Percentiles rank a stretch among this genome's conserved stretches.
phyloP scores from a whole-genome alignment of 2,797 vertebrate genomes.

The Diglossa cyanea region DNA sequence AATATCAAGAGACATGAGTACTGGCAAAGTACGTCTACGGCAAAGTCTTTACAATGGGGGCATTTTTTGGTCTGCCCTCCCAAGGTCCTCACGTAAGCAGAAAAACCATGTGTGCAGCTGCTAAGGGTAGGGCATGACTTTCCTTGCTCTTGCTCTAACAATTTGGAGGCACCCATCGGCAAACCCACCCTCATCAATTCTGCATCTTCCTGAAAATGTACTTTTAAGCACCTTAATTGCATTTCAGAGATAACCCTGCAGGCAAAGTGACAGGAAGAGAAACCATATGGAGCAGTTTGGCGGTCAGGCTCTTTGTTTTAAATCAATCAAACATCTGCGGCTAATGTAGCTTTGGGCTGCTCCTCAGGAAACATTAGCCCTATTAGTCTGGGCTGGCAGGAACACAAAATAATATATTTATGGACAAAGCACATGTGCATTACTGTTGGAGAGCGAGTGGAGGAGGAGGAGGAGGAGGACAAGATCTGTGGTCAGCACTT shows the following conservation, averaged over 20 bases:
- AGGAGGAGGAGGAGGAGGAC: constrained; percentile 57
- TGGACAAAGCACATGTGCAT: constrained; percentile 79
- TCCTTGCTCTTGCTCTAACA: constrained; percentile 66
- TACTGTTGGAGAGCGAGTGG: constrained; percentile 60
- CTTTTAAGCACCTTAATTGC: constrained; percentile 97
- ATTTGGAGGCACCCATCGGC: constrained; percentile 78
- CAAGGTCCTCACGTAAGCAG: background rate
- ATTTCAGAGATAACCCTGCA: constrained; percentile 96
- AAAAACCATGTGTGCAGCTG: background rate
- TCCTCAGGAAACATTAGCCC: constrained; percentile 98
- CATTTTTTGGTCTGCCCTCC: background rate
- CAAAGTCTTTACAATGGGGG: background rate
- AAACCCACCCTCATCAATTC: constrained; percentile 87
- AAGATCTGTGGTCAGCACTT: constrained; percentile 76
- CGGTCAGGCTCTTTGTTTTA: constrained; percentile 88
- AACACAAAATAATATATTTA: constrained; percentile 86
- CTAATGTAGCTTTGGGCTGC: constrained; percentile 97
- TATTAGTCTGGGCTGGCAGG: constrained; percentile 94
- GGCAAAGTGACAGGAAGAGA: constrained; percentile 94
- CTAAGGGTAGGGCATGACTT: constrained; percentile 57
- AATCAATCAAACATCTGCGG: constrained; percentile 95
- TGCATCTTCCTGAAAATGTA: constrained; percentile 96
- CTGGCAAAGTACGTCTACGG: background rate
- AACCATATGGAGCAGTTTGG: constrained; percentile 83
- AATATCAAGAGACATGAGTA: constrained; percentile 16